Evolutionary conservation across 2,888 invertebrate genomes (phyloP).

Genomic region (Octonoba sinensis): DNA sequence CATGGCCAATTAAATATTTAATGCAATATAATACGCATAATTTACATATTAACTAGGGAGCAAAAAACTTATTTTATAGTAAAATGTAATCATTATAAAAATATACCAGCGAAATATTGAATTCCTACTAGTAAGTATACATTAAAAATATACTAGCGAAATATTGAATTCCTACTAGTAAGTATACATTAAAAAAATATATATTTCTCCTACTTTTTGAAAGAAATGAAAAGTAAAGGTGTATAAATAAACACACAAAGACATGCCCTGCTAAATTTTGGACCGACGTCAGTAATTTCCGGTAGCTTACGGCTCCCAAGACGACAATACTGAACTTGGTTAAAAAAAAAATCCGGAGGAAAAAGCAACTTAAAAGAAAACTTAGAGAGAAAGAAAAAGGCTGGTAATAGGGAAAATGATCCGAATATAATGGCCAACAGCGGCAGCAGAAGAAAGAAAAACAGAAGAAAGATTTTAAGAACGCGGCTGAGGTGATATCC

Average conservation of each 20-base stretch:
- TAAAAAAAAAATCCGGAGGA: slow-evolving; percentile 17
- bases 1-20: no score
- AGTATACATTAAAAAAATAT: no score
- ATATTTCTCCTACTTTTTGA: no score
- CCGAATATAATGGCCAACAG: slow-evolving; percentile 56
- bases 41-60: no score
- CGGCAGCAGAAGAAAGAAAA: slow-evolving; percentile 16
- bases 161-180: no score
- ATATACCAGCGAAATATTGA: no score
- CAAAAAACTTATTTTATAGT: no score
- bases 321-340: slow-evolving; percentile 35
- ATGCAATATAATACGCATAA: no score
- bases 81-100: no score
- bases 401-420: slow-evolving; percentile 62
- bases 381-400: slow-evolving; percentile 50
- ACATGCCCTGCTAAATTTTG: no score
- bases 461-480: slow-evolving; percentile 35
- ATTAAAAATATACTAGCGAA: no score
- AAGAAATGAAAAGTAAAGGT: background rate
- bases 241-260: background rate
- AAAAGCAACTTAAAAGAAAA: slow-evolving; percentile 25
- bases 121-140: no score
- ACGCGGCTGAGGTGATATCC: slow-evolving; percentile 25
- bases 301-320: slow-evolving; percentile 56
- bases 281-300: slow-evolving; percentile 35